A percentile compares a stretch with the other conserved stretches of the same genome.
Conservation (phyloP, 2,888 invertebrate species). For the Ferdinandea cuprea region DNA sequence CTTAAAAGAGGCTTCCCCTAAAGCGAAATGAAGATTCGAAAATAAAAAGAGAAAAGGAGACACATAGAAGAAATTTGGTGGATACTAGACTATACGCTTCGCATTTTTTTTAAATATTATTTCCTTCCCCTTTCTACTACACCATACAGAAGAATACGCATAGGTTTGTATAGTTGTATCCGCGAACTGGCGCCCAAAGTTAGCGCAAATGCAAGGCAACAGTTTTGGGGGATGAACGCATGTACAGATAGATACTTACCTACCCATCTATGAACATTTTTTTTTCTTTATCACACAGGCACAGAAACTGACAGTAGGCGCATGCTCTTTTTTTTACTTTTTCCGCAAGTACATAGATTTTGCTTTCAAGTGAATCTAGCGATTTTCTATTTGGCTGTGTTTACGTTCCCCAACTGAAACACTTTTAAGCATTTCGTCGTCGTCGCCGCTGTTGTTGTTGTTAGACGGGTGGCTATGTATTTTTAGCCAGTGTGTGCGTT, state of each 20-base stretch:
- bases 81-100: slow-evolving; percentile 5
- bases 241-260: background rate
- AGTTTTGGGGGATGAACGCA: slow-evolving; percentile 3
- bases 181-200: slow-evolving; percentile 19
- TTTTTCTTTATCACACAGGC: slow-evolving; percentile 33
- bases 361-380: slow-evolving; percentile 32
- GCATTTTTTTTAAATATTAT: background rate
- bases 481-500: slow-evolving; percentile 11
- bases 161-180: background rate
- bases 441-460: slow-evolving; percentile 9
- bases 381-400: slow-evolving; percentile 47
- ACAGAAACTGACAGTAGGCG: slow-evolving; percentile 40
- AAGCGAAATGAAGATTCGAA: slow-evolving; percentile 16
- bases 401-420: slow-evolving; percentile 36
- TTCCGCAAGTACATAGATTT: slow-evolving; percentile 29
- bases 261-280: slow-evolving; percentile 6
- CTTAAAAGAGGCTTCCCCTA: slow-evolving; percentile 15
- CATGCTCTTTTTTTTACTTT: slow-evolving; percentile 52
- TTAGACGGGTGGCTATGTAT: background rate
- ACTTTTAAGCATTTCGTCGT: slow-evolving; percentile 14
- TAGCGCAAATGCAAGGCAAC: slow-evolving; percentile 37
- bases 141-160: background rate
- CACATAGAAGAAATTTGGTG: background rate
- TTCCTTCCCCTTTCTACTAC: slow-evolving; percentile 1
- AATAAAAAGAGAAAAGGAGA: slow-evolving; percentile 20